Percentiles rank a stretch among this genome's conserved stretches.
Conservation (phyloP, 2,888 invertebrate genomes). For the Drosophila tanythrix region DNA sequence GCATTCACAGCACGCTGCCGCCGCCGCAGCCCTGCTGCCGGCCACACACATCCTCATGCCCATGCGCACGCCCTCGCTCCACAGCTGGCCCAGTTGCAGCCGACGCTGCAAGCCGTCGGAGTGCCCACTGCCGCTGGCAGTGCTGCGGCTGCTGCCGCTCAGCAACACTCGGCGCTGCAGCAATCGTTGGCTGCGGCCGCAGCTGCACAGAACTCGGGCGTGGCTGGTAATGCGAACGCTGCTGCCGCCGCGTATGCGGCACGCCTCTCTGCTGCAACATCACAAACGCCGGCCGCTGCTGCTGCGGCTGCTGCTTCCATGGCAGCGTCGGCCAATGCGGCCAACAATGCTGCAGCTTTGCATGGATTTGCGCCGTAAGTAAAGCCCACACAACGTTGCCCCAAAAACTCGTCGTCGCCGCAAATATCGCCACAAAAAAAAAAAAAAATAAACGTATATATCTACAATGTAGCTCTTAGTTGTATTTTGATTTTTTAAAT, state of each 20-base stretch:
- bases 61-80: constrained; percentile 73
- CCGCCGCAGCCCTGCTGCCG: constrained; percentile 65
- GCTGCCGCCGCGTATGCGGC: constrained; percentile 82
- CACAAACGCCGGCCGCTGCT: constrained; percentile 86
- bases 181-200: constrained; percentile 85
- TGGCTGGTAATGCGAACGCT: constrained; percentile 62
- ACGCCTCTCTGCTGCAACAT: constrained; percentile 74
- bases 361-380: constrained; percentile 97
- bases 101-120: constrained; percentile 85
- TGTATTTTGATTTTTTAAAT: constrained; percentile 44
- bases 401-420: constrained; percentile 49
- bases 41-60: constrained; percentile 63
- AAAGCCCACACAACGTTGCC: constrained; percentile 80
- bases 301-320: constrained; percentile 87
- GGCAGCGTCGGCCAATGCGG: constrained; percentile 87
- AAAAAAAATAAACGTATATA: constrained; percentile 19
- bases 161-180: constrained; percentile 85
- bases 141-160: constrained; percentile 85
- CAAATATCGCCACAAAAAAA: constrained; percentile 38
- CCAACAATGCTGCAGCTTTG: constrained; percentile 91
- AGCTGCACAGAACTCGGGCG: constrained; percentile 71
- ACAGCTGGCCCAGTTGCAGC: constrained; percentile 69
- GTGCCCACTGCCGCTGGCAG: constrained; percentile 87
- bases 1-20: constrained; percentile 68
- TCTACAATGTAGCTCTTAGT: constrained; percentile 58